phyloP scores from a whole-genome alignment of 2,888 invertebrate genomes.

The Brachyptera risi region DNA sequence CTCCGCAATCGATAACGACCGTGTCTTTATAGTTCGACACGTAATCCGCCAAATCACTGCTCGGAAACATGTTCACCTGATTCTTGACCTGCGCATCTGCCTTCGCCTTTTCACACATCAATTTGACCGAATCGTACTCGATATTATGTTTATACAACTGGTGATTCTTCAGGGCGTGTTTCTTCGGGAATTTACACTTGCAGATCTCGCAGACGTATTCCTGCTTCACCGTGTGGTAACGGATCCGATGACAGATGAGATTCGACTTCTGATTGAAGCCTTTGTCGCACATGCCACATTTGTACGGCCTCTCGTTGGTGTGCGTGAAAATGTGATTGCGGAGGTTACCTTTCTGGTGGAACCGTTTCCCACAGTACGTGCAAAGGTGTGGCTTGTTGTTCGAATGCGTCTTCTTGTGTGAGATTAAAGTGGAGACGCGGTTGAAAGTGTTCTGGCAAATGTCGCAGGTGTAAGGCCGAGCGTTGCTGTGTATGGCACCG shows the following conservation, averaged over 20 bases:
- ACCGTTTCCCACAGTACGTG: conserved; percentile 69
- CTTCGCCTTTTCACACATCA: not conserved
- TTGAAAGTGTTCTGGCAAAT: conserved; percentile 71
- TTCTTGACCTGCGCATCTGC: not conserved
- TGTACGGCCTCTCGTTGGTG: conserved; percentile 73
- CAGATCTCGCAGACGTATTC: not conserved
- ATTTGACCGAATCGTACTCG: conserved; percentile 41
- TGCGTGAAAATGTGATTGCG: conserved; percentile 74
- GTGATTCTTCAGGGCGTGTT: conserved; percentile 52
- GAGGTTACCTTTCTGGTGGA: conserved; percentile 76
- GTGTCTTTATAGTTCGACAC: too few relatives aligned
- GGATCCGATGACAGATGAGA: conserved; percentile 71
- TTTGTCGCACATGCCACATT: conserved; percentile 67
- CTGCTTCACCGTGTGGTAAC: conserved; percentile 44
- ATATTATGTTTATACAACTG: conserved; percentile 55
- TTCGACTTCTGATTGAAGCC: conserved; percentile 81
- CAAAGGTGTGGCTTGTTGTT: conserved; percentile 70
- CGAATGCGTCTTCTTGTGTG: conserved; percentile 73
- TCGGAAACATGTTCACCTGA: not conserved
- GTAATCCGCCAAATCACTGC: too few relatives aligned
- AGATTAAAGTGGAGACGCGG: conserved; percentile 73
- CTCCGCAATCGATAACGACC: too few relatives aligned
- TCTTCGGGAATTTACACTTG: conserved; percentile 48
- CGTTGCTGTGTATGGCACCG: conserved; percentile 72
- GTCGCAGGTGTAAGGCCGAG: conserved; percentile 68